Conservation (phyloP, 2,888 invertebrate genomes). For the Lasioglossum lativentre region DNA sequence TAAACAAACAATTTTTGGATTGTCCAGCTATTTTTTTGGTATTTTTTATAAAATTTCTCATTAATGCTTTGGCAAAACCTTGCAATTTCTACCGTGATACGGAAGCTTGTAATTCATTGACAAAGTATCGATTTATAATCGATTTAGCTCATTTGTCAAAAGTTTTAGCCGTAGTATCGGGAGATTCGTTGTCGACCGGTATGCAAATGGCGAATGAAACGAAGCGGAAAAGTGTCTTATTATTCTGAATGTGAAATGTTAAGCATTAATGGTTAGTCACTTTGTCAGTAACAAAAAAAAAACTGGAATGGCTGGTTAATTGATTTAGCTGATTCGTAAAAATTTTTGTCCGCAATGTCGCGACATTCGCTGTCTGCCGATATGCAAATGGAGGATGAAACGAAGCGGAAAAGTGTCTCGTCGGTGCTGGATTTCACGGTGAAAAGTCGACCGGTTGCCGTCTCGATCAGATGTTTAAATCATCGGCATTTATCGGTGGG, state of each 20-base stretch:
- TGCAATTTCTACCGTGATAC: no score
- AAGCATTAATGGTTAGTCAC: not conserved
- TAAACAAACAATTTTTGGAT: no score
- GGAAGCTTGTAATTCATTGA: no score
- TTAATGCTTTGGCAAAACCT: no score
- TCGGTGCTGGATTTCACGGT: not conserved
- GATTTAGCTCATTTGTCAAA: no score
- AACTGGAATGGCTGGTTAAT: not conserved
- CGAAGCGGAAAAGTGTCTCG: not conserved
- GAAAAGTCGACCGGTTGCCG: constrained; percentile 36
- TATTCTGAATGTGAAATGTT: not conserved
- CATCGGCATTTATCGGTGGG: constrained; percentile 19
- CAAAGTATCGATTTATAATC: no score
- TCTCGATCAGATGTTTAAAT: constrained; percentile 36
- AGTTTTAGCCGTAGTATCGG: no score
- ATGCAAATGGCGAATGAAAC: not conserved
- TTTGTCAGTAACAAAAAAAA: not conserved
- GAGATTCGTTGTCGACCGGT: not conserved
- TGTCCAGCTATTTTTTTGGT: no score
- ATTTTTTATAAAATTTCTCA: no score
- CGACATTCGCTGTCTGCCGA: not conserved
- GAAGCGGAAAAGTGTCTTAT: not conserved
- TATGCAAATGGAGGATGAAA: not conserved
- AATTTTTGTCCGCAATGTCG: not conserved
- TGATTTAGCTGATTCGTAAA: not conserved